phyloP scores from a whole-genome alignment of 2,113 vertebrate species.

The Oreotrochilus melanogaster region DNA sequence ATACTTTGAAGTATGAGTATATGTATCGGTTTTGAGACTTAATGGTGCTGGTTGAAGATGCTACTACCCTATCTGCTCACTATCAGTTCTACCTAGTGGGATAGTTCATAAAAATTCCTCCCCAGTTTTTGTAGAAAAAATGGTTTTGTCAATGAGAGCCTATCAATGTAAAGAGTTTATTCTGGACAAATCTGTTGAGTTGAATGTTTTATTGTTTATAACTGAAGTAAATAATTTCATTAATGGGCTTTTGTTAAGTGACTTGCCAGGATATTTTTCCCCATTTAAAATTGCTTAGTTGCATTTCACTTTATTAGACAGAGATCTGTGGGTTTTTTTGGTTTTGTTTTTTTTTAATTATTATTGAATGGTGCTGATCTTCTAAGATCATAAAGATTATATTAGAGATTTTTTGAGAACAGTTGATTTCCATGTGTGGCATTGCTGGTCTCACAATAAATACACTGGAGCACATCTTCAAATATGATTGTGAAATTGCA shows the following conservation, averaged over 20 bases:
- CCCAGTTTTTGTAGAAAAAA: conserved; percentile 10
- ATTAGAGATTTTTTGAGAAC: neutral
- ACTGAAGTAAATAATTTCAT: conserved; percentile 29
- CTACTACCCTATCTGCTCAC: neutral
- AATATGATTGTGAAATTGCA: neutral
- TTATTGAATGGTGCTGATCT: neutral
- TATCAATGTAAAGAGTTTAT: neutral
- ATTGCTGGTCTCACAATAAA: neutral
- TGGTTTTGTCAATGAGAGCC: neutral
- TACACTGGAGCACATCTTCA: neutral
- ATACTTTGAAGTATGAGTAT: conserved; percentile 1
- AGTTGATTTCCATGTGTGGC: neutral
- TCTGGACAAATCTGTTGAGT: neutral
- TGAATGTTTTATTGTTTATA: conserved; percentile 22
- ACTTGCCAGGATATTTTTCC: neutral
- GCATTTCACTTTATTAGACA: neutral
- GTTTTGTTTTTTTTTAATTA: no score
- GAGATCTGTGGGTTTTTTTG: neutral
- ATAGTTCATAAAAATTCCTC: conserved; percentile 4
- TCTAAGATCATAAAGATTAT: neutral
- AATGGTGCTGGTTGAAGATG: neutral
- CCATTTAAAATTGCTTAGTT: neutral
- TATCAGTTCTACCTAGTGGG: neutral
- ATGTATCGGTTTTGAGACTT: conserved; percentile 23
- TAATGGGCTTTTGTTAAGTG: neutral